phyloP scores from a whole-genome alignment of 2,888 invertebrate species.

The Metallyticus violacea region DNA sequence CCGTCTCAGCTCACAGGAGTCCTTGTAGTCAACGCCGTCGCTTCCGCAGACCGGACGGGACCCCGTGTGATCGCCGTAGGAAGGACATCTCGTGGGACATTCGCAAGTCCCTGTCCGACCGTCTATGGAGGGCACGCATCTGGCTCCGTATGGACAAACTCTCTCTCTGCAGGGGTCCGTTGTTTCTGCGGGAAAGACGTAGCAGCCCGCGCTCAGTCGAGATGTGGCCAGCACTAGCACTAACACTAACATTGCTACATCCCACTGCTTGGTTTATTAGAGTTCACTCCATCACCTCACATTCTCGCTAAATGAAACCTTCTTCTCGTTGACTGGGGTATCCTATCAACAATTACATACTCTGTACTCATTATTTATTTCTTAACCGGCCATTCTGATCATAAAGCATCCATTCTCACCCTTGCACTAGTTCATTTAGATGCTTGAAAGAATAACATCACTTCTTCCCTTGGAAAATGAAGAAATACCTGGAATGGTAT shows the following conservation, averaged over 20 bases:
- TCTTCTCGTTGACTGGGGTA: not conserved
- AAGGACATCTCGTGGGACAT: slow-evolving; percentile 75
- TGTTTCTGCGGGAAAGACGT: slow-evolving; percentile 59
- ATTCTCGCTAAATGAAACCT: not conserved
- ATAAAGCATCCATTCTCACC: not conserved
- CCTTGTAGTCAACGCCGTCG: slow-evolving; percentile 80
- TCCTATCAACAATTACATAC: not conserved
- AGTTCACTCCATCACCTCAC: not conserved
- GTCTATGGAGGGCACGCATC: slow-evolving; percentile 62
- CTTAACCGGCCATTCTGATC: not conserved
- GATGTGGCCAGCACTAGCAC: slow-evolving; percentile 30
- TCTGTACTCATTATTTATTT: not conserved
- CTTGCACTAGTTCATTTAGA: not conserved
- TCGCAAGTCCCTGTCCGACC: slow-evolving; percentile 72
- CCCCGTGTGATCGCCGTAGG: slow-evolving; percentile 78
- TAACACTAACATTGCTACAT: not conserved
- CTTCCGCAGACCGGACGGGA: slow-evolving; percentile 78
- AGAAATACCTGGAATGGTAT: too few species aligned
- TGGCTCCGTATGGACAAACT: slow-evolving; percentile 66
- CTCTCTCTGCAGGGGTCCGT: slow-evolving; percentile 69
- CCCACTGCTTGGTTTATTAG: too few species aligned
- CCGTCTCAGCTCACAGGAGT: slow-evolving; percentile 79
- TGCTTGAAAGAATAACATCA: too few species aligned
- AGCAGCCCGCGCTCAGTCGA: slow-evolving; percentile 44
- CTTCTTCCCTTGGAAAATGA: too few species aligned